Evolutionary conservation across 2,113 vertebrate genomes (phyloP), one percentile per base, ranked within the genome.

Genomic region (Petromus typicus): DNA sequence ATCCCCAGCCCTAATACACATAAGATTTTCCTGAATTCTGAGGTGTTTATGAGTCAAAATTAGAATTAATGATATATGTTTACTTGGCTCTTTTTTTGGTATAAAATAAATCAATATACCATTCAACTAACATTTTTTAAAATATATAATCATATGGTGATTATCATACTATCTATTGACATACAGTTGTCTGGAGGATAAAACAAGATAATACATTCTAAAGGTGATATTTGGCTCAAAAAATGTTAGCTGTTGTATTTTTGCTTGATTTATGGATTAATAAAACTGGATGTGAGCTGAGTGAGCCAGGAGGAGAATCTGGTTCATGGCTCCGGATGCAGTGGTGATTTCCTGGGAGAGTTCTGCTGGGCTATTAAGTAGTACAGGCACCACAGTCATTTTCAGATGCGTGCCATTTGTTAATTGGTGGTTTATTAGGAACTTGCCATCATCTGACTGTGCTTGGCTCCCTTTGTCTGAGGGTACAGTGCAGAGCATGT

Each of bases 181-280:
- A 17, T 40, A 23, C 43, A 20, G 48, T 45, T 80, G 30, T 78
- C 79, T 11, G 54, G 51, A 75, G 34, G 40, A 57, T 75, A 69
- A 75, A 93, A 63, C n/a, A 59, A 91, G 78, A 20, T 30, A 76
- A 86, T 81, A 76, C 7, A 43, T 91, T 78, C 30, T 83, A 54
- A 93, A 66, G 32, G 45, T 22, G 30, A 43, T 37, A 71, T 82
- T 63, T 95, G 34, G 34, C 17, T 59, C 23, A 56, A 5, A n/a
- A 14, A 9, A n/a, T 61, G 5, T 57, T 93, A 76, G 59, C 40
- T 48, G 12, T 76, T 79, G 18, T 61, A 64, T 51, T 23, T 48
- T 86, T 51, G 3, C 20, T 90, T 73, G 43, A 73, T 80, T 92
- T 83, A 78, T 59, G 86, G 45, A n/a, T 45, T n/a, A 80, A 73